phyloP scores from a whole-genome alignment of 2,888 invertebrate genomes.

The Scelioninae gen. 2 region DNA sequence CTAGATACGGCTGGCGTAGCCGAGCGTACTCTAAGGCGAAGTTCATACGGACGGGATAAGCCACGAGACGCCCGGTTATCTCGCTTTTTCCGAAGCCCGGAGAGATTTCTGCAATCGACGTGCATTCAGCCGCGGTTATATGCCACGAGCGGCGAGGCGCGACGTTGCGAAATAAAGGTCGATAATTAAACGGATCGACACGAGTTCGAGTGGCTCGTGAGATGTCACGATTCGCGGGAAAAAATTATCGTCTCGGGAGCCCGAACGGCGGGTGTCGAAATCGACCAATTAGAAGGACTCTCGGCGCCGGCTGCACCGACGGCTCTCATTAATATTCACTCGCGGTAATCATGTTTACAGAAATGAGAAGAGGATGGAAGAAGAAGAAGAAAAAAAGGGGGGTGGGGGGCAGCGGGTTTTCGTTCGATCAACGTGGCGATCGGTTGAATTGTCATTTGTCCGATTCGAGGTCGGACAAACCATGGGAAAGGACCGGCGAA shows the following conservation, averaged over 20 bases:
- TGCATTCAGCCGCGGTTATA: constrained; percentile 23
- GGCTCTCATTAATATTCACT: constrained; percentile 52
- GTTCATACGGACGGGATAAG: constrained; percentile 61
- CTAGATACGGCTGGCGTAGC: constrained; percentile 58
- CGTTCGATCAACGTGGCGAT: too few species aligned
- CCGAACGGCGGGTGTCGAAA: constrained; percentile 51
- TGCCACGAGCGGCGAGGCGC: constrained; percentile 56
- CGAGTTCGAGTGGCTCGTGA: constrained; percentile 59
- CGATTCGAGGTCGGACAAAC: too few species aligned
- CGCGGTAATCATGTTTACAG: constrained; percentile 7
- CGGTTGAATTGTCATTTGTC: too few species aligned
- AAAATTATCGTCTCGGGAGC: constrained; percentile 52
- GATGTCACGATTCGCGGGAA: constrained; percentile 57
- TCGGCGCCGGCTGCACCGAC: constrained; percentile 26
- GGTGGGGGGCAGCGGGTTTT: too few species aligned
- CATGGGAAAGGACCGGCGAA: too few species aligned
- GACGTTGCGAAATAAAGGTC: constrained; percentile 61
- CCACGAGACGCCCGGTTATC: constrained; percentile 59
- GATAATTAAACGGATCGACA: constrained; percentile 59
- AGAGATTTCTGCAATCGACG: constrained; percentile 61
- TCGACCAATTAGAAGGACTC: constrained; percentile 50
- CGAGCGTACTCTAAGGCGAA: constrained; percentile 53
- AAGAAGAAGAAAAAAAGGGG: too few species aligned
- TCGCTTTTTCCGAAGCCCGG: constrained; percentile 59
- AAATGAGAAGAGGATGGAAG: too few species aligned